Percentiles rank a stretch among this genome's conserved stretches.
Conservation (phyloP, 2,113 vertebrate species). For the Macheiramphus alcinus region DNA sequence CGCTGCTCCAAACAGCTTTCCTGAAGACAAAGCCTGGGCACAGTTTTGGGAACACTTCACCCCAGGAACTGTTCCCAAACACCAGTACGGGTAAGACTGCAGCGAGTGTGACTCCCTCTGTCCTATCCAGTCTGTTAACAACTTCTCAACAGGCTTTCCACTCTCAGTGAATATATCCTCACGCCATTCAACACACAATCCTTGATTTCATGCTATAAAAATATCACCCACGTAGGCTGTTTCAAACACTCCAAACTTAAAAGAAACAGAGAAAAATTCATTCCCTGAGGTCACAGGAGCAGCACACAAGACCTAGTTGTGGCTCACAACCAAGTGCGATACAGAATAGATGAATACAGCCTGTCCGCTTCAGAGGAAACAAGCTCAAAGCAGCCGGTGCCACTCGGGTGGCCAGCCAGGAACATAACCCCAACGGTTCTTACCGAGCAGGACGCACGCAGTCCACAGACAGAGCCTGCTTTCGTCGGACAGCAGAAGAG, state of each 20-base stretch:
- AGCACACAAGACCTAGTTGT: accelerated
- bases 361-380: background rate
- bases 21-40: background rate
- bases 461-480: background rate
- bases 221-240: background rate
- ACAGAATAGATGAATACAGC: background rate
- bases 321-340: background rate
- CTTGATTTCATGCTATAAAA: background rate
- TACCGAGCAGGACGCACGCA: accelerated
- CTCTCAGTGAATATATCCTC: background rate
- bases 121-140: background rate
- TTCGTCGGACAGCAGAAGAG: background rate
- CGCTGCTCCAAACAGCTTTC: background rate
- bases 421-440: accelerated
- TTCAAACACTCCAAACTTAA: background rate
- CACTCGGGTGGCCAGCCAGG: background rate
- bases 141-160: background rate
- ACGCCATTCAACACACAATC: background rate
- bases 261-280: background rate
- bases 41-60: background rate
- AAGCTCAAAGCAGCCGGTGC: background rate
- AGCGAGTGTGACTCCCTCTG: background rate
- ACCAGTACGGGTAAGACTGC: background rate
- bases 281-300: background rate
- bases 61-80: background rate